phyloP scores from a whole-genome alignment of 2,113 vertebrate genomes.

The Pimephales promelas region DNA sequence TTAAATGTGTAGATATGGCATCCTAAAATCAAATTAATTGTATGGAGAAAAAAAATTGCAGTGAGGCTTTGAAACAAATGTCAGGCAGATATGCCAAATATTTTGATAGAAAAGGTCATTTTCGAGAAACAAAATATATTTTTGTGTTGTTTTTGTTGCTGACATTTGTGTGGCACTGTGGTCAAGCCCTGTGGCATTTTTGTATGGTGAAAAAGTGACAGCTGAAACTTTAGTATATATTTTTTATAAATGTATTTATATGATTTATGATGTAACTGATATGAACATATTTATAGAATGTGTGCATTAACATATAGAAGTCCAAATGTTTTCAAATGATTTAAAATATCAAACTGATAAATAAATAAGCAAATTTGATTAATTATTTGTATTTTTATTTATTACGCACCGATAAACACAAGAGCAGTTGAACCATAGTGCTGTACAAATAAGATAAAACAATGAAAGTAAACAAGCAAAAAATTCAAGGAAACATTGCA shows the following conservation, averaged over 20 bases:
- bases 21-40: background rate
- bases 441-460: no score
- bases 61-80: slow-evolving; percentile 1
- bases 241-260: background rate
- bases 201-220: background rate
- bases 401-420: no score
- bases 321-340: no score
- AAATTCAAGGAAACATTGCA: no score
- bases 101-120: slow-evolving; percentile 30
- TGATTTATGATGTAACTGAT: background rate
- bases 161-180: background rate
- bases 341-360: background rate
- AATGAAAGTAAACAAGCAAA: no score
- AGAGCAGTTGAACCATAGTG: no score
- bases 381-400: no score
- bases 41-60: background rate
- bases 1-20: background rate
- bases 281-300: background rate
- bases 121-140: background rate
- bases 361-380: no score
- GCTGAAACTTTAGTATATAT: background rate
- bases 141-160: background rate
- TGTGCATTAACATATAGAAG: background rate
- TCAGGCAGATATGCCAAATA: slow-evolving; percentile 30
- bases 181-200: background rate